Percentiles rank a stretch among this genome's conserved stretches.
Evolutionary conservation across 2,797 vertebrate species (phyloP).

Genomic region (Danio jaintianensis): DNA sequence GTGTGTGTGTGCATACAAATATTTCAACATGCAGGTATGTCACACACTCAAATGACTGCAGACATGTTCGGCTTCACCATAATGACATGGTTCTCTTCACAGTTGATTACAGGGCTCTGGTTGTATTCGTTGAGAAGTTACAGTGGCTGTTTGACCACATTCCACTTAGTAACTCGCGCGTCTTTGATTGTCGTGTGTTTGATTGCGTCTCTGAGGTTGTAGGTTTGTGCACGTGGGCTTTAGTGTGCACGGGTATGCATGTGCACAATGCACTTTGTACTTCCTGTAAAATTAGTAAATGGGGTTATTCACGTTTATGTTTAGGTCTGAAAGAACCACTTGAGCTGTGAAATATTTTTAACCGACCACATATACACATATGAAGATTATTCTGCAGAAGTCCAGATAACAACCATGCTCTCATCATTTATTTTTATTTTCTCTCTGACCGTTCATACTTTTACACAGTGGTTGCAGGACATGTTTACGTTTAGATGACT

Average conservation of each 20-base stretch:
- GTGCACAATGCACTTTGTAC: neutral
- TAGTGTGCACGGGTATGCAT: slow-evolving; percentile 1
- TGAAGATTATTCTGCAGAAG: neutral
- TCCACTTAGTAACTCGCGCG: neutral
- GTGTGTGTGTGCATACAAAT: neutral
- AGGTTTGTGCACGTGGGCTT: neutral
- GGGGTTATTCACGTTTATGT: neutral
- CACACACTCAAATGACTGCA: neutral
- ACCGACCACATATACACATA: neutral
- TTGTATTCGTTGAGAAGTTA: slow-evolving; percentile 16
- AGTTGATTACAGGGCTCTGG: slow-evolving; percentile 27
- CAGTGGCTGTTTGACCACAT: slow-evolving; percentile 15
- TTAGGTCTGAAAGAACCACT: slow-evolving; percentile 5
- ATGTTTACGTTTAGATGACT: neutral
- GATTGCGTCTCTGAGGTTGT: neutral
- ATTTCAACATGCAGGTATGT: slow-evolving; percentile 20
- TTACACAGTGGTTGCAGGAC: neutral
- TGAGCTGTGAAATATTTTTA: neutral
- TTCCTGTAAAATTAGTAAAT: slow-evolving; percentile 28
- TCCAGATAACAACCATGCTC: neutral
- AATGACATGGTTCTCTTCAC: slow-evolving; percentile 10
- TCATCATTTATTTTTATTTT: neutral
- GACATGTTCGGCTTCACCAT: neutral
- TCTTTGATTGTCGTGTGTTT: slow-evolving; percentile 16
- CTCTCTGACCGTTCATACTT: neutral